A percentile compares a stretch with the other conserved stretches of the same genome.
These are phyloP conservation scores for Nasonia giraulti DNA, from an alignment of 1,140 invertebrate species.

Conservation along the genomic window DNA sequence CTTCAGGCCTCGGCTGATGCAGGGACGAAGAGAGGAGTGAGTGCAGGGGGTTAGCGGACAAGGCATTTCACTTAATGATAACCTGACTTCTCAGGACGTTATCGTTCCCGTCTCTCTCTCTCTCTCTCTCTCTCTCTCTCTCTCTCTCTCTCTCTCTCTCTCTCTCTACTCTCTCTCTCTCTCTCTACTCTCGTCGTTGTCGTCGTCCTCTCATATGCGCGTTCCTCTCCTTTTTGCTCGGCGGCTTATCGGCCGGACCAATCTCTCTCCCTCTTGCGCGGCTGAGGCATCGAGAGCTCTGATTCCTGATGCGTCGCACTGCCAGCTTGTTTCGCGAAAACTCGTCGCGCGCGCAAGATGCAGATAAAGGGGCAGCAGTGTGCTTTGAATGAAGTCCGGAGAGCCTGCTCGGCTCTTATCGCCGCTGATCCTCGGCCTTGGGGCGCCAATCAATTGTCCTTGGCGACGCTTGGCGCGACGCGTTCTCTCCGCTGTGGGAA, in stretches of 20 bases:
- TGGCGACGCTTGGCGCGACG: neutral
- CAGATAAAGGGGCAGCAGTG: slow-evolving; percentile 22
- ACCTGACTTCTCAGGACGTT: slow-evolving; percentile 60
- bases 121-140: neutral
- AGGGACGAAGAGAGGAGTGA: slow-evolving; percentile 58
- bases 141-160: neutral
- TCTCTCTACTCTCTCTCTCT: neutral
- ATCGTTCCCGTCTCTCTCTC: slow-evolving; percentile 1
- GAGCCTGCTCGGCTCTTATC: slow-evolving; percentile 25
- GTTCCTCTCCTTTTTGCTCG: neutral
- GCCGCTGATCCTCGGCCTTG: neutral
- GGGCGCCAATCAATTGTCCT: slow-evolving; percentile 35
- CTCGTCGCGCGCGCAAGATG: slow-evolving; percentile 43
- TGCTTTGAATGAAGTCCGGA: slow-evolving; percentile 20
- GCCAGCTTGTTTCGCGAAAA: slow-evolving; percentile 47
- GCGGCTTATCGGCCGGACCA: slow-evolving; percentile 57
- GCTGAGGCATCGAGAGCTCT: slow-evolving; percentile 56
- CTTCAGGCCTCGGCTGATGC: neutral
- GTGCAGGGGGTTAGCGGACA: slow-evolving; percentile 69
- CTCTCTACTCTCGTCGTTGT: neutral
- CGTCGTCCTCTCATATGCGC: slow-evolving; percentile 25
- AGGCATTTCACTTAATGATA: slow-evolving; percentile 75
- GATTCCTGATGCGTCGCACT: slow-evolving; percentile 45
- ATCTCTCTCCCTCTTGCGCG: slow-evolving; percentile 55
- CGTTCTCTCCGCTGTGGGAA: slow-evolving; percentile 17